A percentile compares a stretch with the other conserved stretches of the same genome.
Evolutionary conservation across 2,888 invertebrate species (phyloP).

Genomic region (Thymelicus lineola): DNA sequence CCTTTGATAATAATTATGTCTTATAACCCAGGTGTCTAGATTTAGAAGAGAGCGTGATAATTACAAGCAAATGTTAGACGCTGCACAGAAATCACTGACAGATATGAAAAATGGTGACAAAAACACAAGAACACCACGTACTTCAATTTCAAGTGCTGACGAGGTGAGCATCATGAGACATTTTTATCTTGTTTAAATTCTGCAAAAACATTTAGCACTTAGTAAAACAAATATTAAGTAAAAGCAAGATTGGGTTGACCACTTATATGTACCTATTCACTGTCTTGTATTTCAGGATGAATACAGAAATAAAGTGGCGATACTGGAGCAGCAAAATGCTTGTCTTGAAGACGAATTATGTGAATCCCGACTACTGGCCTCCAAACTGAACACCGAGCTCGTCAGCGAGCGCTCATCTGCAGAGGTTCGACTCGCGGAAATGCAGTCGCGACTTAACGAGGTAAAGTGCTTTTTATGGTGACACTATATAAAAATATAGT

Average conservation of each 20-base stretch:
- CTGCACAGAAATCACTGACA: constrained; percentile 93
- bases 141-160: constrained; percentile 90
- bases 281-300: constrained; percentile 83
- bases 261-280: background rate
- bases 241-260: too few relatives aligned
- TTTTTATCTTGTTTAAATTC: constrained; percentile 1
- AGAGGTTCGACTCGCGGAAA: constrained; percentile 94
- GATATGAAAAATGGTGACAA: constrained; percentile 88
- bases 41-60: constrained; percentile 95
- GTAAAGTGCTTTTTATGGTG: constrained; percentile 59
- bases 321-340: constrained; percentile 93
- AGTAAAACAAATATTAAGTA: too few relatives aligned
- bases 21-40: constrained; percentile 79
- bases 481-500: too few relatives aligned
- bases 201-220: background rate
- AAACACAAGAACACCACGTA: constrained; percentile 77
- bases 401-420: constrained; percentile 94
- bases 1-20: background rate
- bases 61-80: constrained; percentile 95
- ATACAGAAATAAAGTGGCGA: constrained; percentile 88
- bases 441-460: constrained; percentile 95
- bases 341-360: constrained; percentile 95
- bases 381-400: constrained; percentile 94
- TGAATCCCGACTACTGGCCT: constrained; percentile 92
- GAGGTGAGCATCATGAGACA: constrained; percentile 77